A percentile compares a stretch with the other conserved stretches of the same genome.
Conservation (phyloP, 2,797 vertebrate genomes). For the Gouania willdenowi region DNA sequence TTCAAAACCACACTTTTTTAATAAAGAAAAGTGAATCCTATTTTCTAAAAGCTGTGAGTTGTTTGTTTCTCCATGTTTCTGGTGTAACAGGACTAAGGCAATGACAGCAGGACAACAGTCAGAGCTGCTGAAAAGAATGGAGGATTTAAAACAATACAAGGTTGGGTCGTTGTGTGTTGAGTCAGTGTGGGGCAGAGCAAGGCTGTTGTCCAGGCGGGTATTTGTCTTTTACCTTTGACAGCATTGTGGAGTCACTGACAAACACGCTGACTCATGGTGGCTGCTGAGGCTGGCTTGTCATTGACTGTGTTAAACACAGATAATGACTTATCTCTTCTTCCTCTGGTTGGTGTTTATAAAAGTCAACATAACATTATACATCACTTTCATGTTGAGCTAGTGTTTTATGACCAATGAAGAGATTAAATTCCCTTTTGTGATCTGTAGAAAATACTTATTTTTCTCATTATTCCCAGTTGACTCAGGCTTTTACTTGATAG, state of each 20-base stretch:
- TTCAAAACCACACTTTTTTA: too few relatives aligned
- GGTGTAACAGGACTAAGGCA: constrained; percentile 2
- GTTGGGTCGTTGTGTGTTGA: constrained; percentile 16
- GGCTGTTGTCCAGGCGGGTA: constrained; percentile 36
- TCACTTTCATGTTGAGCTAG: neutral
- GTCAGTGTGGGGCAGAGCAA: constrained; percentile 31
- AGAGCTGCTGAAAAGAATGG: constrained; percentile 23
- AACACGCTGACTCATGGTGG: constrained; percentile 48
- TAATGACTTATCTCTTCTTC: constrained; percentile 21
- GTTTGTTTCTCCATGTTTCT: too few relatives aligned
- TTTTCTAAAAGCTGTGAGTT: too few relatives aligned
- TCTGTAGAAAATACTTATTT: neutral
- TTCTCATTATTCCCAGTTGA: neutral
- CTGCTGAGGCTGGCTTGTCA: constrained; percentile 9
- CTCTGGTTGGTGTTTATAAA: constrained; percentile 3
- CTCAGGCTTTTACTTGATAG: too few relatives aligned
- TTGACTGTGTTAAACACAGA: constrained; percentile 11
- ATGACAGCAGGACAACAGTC: constrained; percentile 18
- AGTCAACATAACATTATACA: neutral
- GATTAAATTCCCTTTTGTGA: neutral
- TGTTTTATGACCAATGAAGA: neutral
- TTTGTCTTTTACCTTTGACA: constrained; percentile 46
- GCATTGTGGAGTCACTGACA: constrained; percentile 27
- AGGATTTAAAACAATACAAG: constrained; percentile 8
- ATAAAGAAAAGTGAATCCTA: too few relatives aligned